These are phyloP conservation scores for Vespertilio murinus DNA, from an alignment of 2,797 vertebrate species.

Conservation along the genomic window DNA sequence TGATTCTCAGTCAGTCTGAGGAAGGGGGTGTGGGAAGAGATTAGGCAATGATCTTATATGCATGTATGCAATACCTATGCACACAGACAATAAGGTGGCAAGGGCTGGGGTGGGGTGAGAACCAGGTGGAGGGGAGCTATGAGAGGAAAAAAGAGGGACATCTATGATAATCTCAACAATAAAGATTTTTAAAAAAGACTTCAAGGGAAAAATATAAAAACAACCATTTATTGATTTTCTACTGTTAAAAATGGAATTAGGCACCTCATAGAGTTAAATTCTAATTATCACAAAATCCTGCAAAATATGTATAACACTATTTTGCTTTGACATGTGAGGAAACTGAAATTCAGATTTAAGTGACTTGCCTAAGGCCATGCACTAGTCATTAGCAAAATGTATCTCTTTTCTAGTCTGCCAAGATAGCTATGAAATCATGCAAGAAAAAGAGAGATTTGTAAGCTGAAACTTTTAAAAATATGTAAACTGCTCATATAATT, in stretches of 20 bases:
- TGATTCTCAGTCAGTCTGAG: too few relatives aligned
- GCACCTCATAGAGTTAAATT: neutral
- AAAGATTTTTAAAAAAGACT: too few relatives aligned
- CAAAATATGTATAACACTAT: neutral
- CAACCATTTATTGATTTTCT: neutral
- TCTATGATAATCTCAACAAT: too few relatives aligned
- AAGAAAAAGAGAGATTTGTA: neutral
- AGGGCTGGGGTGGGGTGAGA: too few relatives aligned
- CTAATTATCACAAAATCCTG: neutral
- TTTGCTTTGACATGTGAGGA: neutral
- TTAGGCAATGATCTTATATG: too few relatives aligned
- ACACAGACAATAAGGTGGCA: too few relatives aligned
- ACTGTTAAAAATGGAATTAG: neutral
- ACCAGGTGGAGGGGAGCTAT: too few relatives aligned
- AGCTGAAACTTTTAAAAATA: neutral
- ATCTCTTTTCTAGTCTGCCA: neutral
- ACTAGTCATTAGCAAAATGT: neutral
- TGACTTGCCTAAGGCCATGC: neutral
- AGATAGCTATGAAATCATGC: neutral
- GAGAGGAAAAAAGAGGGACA: too few relatives aligned
- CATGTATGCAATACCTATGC: too few relatives aligned
- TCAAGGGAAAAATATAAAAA: neutral
- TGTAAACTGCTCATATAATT: neutral
- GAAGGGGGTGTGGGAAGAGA: too few relatives aligned
- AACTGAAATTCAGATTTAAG: constrained; percentile 21